phyloP scores from a whole-genome alignment of 1,140 invertebrate species.

The Physella acuta region DNA sequence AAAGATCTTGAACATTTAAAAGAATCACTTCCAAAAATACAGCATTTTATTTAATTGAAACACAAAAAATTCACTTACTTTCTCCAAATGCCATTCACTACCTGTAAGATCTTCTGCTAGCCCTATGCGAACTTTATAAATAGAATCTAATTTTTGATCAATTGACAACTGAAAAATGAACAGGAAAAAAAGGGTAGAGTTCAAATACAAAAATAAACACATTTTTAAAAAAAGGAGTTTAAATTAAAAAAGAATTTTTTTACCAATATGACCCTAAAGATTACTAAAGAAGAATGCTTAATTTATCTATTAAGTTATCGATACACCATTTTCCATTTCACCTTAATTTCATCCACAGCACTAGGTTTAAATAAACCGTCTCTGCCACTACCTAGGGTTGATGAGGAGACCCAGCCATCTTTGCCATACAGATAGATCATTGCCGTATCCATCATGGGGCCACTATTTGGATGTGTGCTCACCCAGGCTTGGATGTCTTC shows the following conservation, averaged over 20 bases:
- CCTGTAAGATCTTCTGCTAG: constrained; percentile 37
- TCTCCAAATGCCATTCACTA: constrained; percentile 41
- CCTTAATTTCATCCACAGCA: constrained; percentile 40
- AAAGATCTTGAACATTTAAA: too few species aligned
- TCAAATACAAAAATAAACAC: not conserved
- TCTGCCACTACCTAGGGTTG: constrained; percentile 37
- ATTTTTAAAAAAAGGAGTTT: not conserved
- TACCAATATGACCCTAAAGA: not conserved
- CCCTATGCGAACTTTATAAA: constrained; percentile 49
- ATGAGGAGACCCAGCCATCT: constrained; percentile 37
- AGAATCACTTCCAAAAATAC: too few species aligned
- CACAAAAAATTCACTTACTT: constrained; percentile 35
- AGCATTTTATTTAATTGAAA: too few species aligned
- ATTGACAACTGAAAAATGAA: not conserved
- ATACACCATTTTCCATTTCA: constrained; percentile 18
- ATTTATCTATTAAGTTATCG: too few species aligned
- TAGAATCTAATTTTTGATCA: constrained; percentile 29
- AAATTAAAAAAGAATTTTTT: not conserved
- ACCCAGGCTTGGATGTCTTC: not conserved
- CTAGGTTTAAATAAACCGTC: constrained; percentile 37
- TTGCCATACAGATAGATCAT: constrained; percentile 46
- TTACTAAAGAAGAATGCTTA: too few species aligned
- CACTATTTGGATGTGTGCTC: constrained; percentile 13
- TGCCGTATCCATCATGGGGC: constrained; percentile 31
- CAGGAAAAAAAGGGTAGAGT: not conserved